A percentile compares a stretch with the other conserved stretches of the same genome.
phyloP scores from a whole-genome alignment of 1,140 invertebrate genomes.

The Apocrypta bakeri region DNA sequence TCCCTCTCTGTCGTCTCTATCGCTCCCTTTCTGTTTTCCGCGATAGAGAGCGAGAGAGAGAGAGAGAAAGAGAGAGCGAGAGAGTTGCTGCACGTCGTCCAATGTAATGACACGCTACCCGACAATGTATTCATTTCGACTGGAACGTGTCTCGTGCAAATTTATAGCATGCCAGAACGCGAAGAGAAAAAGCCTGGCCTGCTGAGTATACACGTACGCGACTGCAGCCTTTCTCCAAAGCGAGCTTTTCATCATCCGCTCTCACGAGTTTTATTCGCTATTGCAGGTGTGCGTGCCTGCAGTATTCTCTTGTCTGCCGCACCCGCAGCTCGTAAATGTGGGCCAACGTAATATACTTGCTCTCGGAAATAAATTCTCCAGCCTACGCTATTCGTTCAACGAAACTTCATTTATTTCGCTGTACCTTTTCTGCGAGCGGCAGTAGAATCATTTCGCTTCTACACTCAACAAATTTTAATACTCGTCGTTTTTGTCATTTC shows the following conservation, averaged over 20 bases:
- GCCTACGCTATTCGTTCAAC: not conserved
- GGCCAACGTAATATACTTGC: conserved; percentile 18
- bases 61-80: too few species aligned
- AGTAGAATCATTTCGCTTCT: too few species aligned
- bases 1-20: conserved; percentile 48
- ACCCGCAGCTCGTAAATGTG: conserved; percentile 36
- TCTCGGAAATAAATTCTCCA: not conserved
- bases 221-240: not conserved
- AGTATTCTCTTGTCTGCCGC: not conserved
- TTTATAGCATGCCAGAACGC: conserved; percentile 30
- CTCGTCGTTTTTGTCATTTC: too few species aligned
- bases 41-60: not conserved
- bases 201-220: not conserved
- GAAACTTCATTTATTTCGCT: not conserved
- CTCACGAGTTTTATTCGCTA: not conserved
- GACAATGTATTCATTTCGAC: conserved; percentile 51
- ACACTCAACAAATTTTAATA: too few species aligned
- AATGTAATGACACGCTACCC: conserved; percentile 40
- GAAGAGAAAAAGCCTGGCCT: not conserved
- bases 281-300: not conserved
- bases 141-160: conserved; percentile 43
- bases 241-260: conserved; percentile 31
- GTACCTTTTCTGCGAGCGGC: too few species aligned
- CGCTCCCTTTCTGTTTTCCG: conserved; percentile 9
- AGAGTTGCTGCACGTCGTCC: not conserved